A percentile compares a stretch with the other conserved stretches of the same genome.
phyloP scores from a whole-genome alignment of 2,888 invertebrate species.

The Atrina japonica region DNA sequence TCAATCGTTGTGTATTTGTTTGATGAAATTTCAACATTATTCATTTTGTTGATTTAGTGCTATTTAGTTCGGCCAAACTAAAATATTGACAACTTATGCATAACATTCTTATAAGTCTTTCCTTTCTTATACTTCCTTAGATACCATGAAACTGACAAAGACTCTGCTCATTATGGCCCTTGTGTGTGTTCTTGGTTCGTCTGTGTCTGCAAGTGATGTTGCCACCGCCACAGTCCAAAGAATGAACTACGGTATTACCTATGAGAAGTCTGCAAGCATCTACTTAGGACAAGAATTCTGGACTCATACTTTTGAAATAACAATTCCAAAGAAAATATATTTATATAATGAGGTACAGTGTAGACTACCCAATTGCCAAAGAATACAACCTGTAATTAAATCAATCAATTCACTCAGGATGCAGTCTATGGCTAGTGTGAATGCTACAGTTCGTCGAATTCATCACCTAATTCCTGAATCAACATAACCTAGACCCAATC shows the following conservation, averaged over 20 bases:
- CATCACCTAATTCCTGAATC: conserved; percentile 10
- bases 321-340: no score
- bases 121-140: conserved; percentile 2
- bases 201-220: conserved; percentile 4
- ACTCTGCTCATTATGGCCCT: neutral
- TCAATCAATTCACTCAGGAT: neutral
- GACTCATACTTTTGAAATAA: conserved; percentile 8
- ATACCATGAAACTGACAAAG: neutral
- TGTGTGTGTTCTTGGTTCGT: neutral
- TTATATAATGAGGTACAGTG: neutral
- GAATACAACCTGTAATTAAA: neutral
- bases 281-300: conserved; percentile 17
- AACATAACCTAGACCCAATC: conserved; percentile 4
- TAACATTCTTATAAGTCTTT: neutral
- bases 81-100: neutral
- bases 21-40: no score
- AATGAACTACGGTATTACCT: neutral
- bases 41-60: no score
- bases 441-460: conserved; percentile 10
- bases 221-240: no score
- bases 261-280: neutral
- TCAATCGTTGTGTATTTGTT: no score
- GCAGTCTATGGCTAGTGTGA: conserved; percentile 17
- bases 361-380: neutral
- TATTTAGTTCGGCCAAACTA: no score